phyloP scores from a whole-genome alignment of 2,888 invertebrate genomes.

The Xanthostigma xanthostigma region DNA sequence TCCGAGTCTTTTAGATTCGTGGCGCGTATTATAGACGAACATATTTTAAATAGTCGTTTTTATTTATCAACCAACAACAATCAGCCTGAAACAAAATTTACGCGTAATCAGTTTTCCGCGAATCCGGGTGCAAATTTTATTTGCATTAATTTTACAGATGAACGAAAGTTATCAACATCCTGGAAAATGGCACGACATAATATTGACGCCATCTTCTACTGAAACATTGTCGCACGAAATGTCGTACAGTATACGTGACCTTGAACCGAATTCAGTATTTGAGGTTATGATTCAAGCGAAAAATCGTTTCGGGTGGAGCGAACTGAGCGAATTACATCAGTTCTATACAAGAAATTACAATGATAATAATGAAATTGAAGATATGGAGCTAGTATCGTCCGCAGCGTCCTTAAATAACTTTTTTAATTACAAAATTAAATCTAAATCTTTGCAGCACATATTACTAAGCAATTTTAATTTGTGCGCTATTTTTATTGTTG shows the following conservation, averaged over 20 bases:
- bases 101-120: too few relatives aligned
- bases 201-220: constrained; percentile 25
- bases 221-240: constrained; percentile 24
- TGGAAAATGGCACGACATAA: constrained; percentile 37
- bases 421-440: too few relatives aligned
- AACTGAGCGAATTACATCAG: constrained; percentile 36
- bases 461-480: too few relatives aligned
- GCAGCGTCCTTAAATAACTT: neutral
- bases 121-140: too few relatives aligned
- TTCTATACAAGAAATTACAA: constrained; percentile 28
- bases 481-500: too few relatives aligned
- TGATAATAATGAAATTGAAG: constrained; percentile 1
- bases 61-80: too few relatives aligned
- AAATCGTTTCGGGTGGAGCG: constrained; percentile 40
- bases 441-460: too few relatives aligned
- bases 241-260: constrained; percentile 31
- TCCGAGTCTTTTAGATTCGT: too few relatives aligned
- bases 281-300: constrained; percentile 40
- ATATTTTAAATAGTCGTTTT: too few relatives aligned
- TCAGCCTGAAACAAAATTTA: too few relatives aligned
- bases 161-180: constrained; percentile 34
- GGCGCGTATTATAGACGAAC: too few relatives aligned
- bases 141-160: constrained; percentile 22
- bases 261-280: constrained; percentile 36
- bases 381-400: neutral